Percentiles rank a stretch among this genome's conserved stretches.
Evolutionary conservation across 2,888 invertebrate species (phyloP).

Genomic region (Leptarthrus brevirostris): DNA sequence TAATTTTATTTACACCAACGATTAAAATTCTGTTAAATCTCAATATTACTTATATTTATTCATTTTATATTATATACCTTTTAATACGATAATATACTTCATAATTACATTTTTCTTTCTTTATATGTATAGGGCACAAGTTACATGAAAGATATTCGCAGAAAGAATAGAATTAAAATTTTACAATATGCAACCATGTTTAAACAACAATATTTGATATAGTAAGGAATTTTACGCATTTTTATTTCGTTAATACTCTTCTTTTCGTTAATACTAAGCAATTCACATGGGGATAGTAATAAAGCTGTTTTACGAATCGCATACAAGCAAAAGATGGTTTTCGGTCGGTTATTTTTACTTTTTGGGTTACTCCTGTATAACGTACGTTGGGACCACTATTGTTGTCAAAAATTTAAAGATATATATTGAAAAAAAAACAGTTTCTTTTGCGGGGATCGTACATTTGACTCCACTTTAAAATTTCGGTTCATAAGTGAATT

Average conservation of each 20-base stretch:
- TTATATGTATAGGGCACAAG: conserved; percentile 44
- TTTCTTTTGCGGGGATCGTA: background rate
- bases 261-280: background rate
- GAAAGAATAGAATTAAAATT: conserved; percentile 41
- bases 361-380: too few species aligned
- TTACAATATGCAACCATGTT: conserved; percentile 29
- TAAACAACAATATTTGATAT: conserved; percentile 38
- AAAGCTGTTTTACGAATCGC: conserved; percentile 18
- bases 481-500: background rate
- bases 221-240: conserved; percentile 30
- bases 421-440: conserved; percentile 1
- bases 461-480: conserved; percentile 15
- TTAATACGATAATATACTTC: conserved; percentile 43
- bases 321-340: conserved; percentile 11
- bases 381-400: too few species aligned
- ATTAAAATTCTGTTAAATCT: conserved; percentile 45
- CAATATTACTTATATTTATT: conserved; percentile 36
- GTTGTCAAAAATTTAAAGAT: background rate
- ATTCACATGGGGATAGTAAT: background rate
- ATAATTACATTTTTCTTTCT: conserved; percentile 29
- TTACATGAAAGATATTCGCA: conserved; percentile 36
- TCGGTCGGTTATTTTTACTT: background rate
- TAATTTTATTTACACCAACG: conserved; percentile 47
- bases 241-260: conserved; percentile 7
- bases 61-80: conserved; percentile 32